These are phyloP conservation scores for Oreochromis tanganicae DNA, from an alignment of 2,113 vertebrate species.

Conservation along the genomic window DNA sequence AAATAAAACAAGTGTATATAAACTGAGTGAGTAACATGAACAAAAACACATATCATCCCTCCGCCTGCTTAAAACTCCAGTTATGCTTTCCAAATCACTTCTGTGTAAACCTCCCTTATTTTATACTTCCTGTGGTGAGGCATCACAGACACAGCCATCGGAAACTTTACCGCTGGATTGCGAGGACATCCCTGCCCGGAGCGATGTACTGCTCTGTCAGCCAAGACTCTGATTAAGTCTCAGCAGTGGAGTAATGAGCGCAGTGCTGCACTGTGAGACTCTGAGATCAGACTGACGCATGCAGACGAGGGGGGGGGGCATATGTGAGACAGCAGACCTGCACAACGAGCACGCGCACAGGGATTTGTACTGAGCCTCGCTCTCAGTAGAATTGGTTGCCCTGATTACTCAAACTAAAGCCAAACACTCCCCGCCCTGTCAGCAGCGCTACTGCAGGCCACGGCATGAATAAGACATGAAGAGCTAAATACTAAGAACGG, in stretches of 20 bases:
- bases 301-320: not conserved
- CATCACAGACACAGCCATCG: conserved; percentile 1
- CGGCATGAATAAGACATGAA: conserved; percentile 50
- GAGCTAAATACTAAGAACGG: conserved; percentile 12
- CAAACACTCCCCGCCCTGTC: conserved; percentile 31
- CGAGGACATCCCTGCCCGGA: conserved; percentile 37
- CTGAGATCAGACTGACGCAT: conserved; percentile 3
- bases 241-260: conserved; percentile 28
- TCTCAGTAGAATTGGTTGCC: conserved; percentile 22
- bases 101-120: not conserved
- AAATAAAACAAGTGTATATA: not conserved
- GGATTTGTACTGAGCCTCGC: conserved; percentile 42
- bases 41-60: not conserved
- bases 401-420: conserved; percentile 45
- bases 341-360: not conserved
- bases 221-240: conserved; percentile 37
- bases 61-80: not conserved
- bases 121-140: not conserved
- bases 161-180: conserved; percentile 16
- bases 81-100: not conserved
- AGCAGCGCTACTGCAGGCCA: conserved; percentile 42
- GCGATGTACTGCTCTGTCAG: conserved; percentile 15
- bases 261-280: not conserved
- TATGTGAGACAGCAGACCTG: not conserved
- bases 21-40: not conserved